A percentile compares a stretch with the other conserved stretches of the same genome.
Evolutionary conservation across 2,113 vertebrate genomes (phyloP).

Genomic region (Nothobranchius furzeri): DNA sequence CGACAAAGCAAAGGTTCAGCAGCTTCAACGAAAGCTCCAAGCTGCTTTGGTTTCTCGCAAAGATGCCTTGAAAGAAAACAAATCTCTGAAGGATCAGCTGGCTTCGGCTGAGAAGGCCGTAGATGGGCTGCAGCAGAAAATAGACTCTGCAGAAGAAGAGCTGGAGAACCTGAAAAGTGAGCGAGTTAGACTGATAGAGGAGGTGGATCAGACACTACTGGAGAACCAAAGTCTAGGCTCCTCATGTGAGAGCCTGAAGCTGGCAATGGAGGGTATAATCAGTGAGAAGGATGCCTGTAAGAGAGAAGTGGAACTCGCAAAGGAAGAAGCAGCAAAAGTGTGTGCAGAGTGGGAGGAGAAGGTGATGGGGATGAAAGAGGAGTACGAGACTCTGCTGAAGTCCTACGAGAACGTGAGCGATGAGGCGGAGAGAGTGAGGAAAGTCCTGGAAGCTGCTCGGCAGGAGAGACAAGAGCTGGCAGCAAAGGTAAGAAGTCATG

Average conservation of each 20-base stretch:
- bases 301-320: constrained; percentile 80
- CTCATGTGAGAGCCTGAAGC: constrained; percentile 89
- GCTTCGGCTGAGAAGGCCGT: constrained; percentile 65
- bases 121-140: constrained; percentile 73
- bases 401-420: constrained; percentile 95
- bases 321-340: constrained; percentile 71
- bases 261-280: constrained; percentile 81
- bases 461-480: constrained; percentile 90
- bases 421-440: constrained; percentile 88
- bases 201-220: constrained; percentile 82
- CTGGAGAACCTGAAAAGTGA: constrained; percentile 83
- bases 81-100: constrained; percentile 84
- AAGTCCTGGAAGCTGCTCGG: constrained; percentile 84
- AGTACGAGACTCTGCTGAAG: constrained; percentile 93
- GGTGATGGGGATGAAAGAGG: constrained; percentile 85
- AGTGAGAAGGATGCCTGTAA: constrained; percentile 84
- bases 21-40: constrained; percentile 93
- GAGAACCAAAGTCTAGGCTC: constrained; percentile 88
- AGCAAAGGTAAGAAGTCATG: constrained; percentile 76
- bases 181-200: constrained; percentile 81
- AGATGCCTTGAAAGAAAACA: constrained; percentile 89
- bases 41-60: constrained; percentile 96
- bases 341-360: constrained; percentile 85
- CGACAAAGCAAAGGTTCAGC: constrained; percentile 79
- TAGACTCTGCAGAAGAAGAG: constrained; percentile 76